phyloP scores from a whole-genome alignment of 2,888 invertebrate species.

The Hipparchia semele region DNA sequence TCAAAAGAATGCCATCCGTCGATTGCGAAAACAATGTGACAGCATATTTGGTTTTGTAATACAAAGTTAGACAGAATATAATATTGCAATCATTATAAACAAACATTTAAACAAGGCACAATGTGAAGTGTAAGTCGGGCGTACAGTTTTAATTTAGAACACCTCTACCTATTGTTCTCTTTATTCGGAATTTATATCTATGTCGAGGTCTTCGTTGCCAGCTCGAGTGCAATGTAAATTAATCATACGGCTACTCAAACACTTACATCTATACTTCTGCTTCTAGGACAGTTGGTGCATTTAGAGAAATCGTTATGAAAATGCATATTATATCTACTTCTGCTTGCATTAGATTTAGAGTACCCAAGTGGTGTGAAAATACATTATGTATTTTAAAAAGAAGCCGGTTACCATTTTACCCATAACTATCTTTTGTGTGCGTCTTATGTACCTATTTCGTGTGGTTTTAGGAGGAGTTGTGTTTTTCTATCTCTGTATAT shows the following conservation, averaged over 20 bases:
- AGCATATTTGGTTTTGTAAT: too few relatives aligned
- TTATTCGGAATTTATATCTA: background rate
- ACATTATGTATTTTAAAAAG: too few relatives aligned
- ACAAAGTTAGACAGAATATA: too few relatives aligned
- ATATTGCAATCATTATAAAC: too few relatives aligned
- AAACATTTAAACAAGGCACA: background rate
- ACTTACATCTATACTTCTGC: background rate
- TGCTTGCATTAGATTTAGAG: too few relatives aligned
- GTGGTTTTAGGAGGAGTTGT: too few relatives aligned
- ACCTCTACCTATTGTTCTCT: background rate
- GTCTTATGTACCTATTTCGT: too few relatives aligned
- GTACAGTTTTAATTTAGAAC: conserved; percentile 1
- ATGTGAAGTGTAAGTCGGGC: background rate
- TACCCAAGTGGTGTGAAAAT: background rate
- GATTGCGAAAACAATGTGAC: too few relatives aligned
- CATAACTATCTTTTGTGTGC: too few relatives aligned
- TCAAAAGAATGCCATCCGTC: too few relatives aligned
- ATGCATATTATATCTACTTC: background rate
- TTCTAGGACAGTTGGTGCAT: background rate
- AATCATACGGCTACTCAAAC: conserved; percentile 1
- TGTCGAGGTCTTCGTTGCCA: conserved; percentile 9
- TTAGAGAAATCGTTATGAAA: background rate
- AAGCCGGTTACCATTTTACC: background rate
- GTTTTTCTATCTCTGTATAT: too few relatives aligned
- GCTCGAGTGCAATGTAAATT: conserved; percentile 9